Evolutionary conservation across 1,140 invertebrate genomes (phyloP), one percentile per base, ranked within the genome.

Genomic region (Ceratina australensis): DNA sequence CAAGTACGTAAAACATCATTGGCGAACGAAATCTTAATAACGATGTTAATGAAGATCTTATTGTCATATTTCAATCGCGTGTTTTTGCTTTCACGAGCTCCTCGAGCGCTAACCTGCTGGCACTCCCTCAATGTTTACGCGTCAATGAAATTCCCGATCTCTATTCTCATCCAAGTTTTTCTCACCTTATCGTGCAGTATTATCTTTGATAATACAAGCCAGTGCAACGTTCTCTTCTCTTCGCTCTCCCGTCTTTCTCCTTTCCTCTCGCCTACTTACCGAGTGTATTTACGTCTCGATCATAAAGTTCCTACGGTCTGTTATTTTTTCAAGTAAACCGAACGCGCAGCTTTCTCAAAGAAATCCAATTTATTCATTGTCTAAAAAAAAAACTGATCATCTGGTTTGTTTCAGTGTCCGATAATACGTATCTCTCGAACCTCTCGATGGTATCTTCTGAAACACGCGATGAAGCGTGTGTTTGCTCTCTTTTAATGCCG

Each of bases 261-360:
- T 72, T 75, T 69, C 82, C 26, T 28, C 33, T 74, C 50, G 76
- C 42, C 50, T 68, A 57, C 66, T 59, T 72, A 49, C 52, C 50
- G 60, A 78, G 56, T 60, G 71, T 83, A 83, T 83, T 83, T 83
- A 82, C 68, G 76, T 79, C 56, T 52, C 10, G 52, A 77, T 71
- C 50, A 80, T 83, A 67, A 80, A 59, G 67, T 57, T 72, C 56
- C 61, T 68, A 13, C 59, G 52, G 68, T 68, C 63, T 67, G 78
- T 72, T 72, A 80, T 73, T 50, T 76, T 61, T 60, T 78, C 76
- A 69, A 83, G 78, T 80, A 72, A 63, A 33, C 42, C 26, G 18
- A 10, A 0, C n/a, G 5, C n/a, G 8, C 2, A 26, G 26, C 16
- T 69, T 22, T 7, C 56, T 42, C 33, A 10, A 42, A 7, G 0